Base-by-base conservation (phyloP, 2,113 vertebrate species). In the Arenaria interpres region DNA sequence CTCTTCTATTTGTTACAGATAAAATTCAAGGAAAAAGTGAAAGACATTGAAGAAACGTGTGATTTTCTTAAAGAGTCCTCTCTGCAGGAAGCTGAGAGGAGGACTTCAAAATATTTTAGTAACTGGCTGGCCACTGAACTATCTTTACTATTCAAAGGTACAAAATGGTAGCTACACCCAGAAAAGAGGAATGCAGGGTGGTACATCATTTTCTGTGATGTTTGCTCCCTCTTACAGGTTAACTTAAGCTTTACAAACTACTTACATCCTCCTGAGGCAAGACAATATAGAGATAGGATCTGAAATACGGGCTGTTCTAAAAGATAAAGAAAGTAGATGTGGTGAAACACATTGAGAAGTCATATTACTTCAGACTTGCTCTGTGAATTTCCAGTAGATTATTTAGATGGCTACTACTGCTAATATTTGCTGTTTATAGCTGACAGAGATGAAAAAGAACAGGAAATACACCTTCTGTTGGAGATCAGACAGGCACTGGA, bases 401-500 rank as follows among this genome's bases (percentile, higher is more conserved):
- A 32, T 19, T 46, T 53, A 63, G 46, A 7, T 50, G 53, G 14
- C 9, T 32, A 21, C 13, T 68, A 21, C 48, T 62, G 46, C 59
- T 90, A 69, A 60, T 22, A 8, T 72, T 72, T 94, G 85, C 11
- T 85, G 22, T 75, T 63, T 96, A 5, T 77, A 99, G 99, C 91
- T 59, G 98, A 99, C 60, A 98, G 96, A 83, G 97, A 98, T 10
- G 99, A 99, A 93, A 98, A 97, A 98, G 97, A 99, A 59, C 98
- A 97, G 94, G 98, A 99, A 93, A 91, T 93, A 6, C 75, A 93
- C 64, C 98, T 99, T 96, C 76, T 97, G 37, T 73, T 98, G 20
- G 97, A 97, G 95, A 74, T 99, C 43, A 79, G 88, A 68, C 97
- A 97, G 8, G 96, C 97, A 33, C 95, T 99, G 35, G 98, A 98